These are phyloP conservation scores for Indri indri DNA, from an alignment of 2,113 vertebrate species.

Conservation along the genomic window DNA sequence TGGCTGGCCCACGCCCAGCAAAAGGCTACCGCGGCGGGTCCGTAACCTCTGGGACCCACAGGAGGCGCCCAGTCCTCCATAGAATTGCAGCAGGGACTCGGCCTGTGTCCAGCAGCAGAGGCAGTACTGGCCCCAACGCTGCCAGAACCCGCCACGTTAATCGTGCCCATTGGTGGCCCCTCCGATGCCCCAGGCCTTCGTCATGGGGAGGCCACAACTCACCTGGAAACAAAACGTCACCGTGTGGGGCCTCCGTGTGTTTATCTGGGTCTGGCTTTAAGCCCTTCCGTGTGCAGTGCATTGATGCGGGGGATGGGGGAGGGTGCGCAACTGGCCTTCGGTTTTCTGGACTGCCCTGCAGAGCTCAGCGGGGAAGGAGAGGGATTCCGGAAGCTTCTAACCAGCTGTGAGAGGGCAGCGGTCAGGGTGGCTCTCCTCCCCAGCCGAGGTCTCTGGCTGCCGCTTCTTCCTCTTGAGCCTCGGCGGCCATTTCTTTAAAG, in stretches of 20 bases:
- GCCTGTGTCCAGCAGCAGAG: slow-evolving; percentile 74
- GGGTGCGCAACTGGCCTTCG: too few species aligned
- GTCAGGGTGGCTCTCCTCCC: too few species aligned
- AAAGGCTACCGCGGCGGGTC: rapidly evolving
- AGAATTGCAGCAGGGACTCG: slow-evolving; percentile 68
- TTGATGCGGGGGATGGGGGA: too few species aligned
- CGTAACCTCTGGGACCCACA: slow-evolving; percentile 2
- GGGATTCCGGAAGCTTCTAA: not conserved
- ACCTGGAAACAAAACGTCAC: not conserved
- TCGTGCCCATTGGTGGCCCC: slow-evolving; percentile 20
- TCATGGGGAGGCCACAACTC: not conserved
- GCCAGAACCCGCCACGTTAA: slow-evolving; percentile 65
- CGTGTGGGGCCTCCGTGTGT: not conserved
- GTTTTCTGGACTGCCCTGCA: not conserved
- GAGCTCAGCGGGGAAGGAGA: not conserved
- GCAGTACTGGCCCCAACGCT: slow-evolving; percentile 66
- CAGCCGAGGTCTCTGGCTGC: rapidly evolving
- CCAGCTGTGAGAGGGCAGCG: not conserved
- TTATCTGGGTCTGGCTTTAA: not conserved
- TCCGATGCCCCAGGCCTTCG: not conserved
- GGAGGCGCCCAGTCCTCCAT: slow-evolving; percentile 48
- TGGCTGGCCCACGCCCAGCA: rapidly evolving
- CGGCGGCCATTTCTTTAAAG: not conserved
- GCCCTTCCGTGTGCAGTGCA: not conserved
- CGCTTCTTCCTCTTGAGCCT: too few species aligned